These are phyloP conservation scores for Sylvilagus bachmani DNA, from an alignment of 2,113 vertebrate species.

Conservation along the genomic window DNA sequence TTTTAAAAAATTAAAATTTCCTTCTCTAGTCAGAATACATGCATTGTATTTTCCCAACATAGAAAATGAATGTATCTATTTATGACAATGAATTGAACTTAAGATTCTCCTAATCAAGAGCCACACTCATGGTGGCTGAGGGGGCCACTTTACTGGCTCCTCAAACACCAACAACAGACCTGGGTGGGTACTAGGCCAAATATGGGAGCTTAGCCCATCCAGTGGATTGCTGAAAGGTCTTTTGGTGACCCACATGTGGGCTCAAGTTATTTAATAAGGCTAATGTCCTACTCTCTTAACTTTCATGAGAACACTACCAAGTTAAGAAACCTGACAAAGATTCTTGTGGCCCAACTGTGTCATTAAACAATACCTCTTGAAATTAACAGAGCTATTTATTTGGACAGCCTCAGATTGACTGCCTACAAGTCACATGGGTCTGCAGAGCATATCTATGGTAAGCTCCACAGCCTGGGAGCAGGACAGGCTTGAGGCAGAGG, in stretches of 20 bases:
- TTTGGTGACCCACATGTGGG: fast-evolving
- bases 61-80: neutral
- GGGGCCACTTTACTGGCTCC: neutral
- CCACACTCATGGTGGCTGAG: neutral
- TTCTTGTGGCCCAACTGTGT: no score
- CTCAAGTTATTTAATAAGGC: neutral
- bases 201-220: neutral
- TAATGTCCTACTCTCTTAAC: no score
- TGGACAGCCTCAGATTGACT: neutral
- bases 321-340: no score
- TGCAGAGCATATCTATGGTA: neutral
- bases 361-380: no score
- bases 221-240: neutral
- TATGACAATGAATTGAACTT: neutral
- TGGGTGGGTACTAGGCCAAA: neutral
- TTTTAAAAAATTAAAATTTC: neutral
- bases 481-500: neutral
- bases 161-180: neutral
- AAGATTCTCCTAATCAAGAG: neutral
- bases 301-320: no score
- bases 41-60: neutral
- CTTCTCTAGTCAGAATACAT: neutral
- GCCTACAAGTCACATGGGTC: fast-evolving
- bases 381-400: neutral
- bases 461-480: neutral